Conservation (phyloP, 2,888 invertebrate genomes). For the Drosophila niveifrons region DNA sequence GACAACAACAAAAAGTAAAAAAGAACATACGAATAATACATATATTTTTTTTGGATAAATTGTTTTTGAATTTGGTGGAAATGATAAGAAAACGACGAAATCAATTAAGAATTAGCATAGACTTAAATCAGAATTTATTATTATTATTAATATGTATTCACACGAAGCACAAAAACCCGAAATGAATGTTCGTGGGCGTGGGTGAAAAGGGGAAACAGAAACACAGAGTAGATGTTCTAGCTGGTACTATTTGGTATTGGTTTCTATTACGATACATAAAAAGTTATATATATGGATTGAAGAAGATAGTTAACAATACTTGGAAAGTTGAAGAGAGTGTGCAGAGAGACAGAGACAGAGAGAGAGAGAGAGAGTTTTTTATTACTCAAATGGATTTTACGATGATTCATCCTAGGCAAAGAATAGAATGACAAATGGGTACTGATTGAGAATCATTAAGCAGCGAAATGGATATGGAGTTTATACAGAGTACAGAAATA, state of each 20-base stretch:
- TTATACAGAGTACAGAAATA: slow-evolving; percentile 14
- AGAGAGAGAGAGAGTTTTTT: not conserved
- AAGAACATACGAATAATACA: slow-evolving; percentile 41
- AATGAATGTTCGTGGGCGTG: slow-evolving; percentile 21
- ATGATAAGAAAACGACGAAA: slow-evolving; percentile 35
- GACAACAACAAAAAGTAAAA: slow-evolving; percentile 49
- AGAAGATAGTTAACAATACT: slow-evolving; percentile 7
- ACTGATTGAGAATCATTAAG: slow-evolving; percentile 11
- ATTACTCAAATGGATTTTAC: slow-evolving; percentile 8
- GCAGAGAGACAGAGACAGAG: slow-evolving; percentile 12
- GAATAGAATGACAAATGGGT: slow-evolving; percentile 4
- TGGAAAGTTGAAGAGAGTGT: slow-evolving; percentile 22
- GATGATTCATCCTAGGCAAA: slow-evolving; percentile 4
- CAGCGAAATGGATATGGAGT: slow-evolving; percentile 27
- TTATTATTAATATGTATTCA: slow-evolving; percentile 16
- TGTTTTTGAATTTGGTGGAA: slow-evolving; percentile 59
- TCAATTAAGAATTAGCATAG: slow-evolving; percentile 25
- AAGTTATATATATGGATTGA: slow-evolving; percentile 5
- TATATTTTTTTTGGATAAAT: slow-evolving; percentile 35
- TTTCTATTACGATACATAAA: slow-evolving; percentile 21
- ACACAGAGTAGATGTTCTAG: slow-evolving; percentile 21
- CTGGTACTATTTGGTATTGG: slow-evolving; percentile 14
- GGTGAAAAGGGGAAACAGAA: slow-evolving; percentile 1
- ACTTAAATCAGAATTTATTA: slow-evolving; percentile 19
- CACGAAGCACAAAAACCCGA: slow-evolving; percentile 36